Evolutionary conservation across 2,888 invertebrate genomes (phyloP).

Genomic region (Mimachlamys varia): DNA sequence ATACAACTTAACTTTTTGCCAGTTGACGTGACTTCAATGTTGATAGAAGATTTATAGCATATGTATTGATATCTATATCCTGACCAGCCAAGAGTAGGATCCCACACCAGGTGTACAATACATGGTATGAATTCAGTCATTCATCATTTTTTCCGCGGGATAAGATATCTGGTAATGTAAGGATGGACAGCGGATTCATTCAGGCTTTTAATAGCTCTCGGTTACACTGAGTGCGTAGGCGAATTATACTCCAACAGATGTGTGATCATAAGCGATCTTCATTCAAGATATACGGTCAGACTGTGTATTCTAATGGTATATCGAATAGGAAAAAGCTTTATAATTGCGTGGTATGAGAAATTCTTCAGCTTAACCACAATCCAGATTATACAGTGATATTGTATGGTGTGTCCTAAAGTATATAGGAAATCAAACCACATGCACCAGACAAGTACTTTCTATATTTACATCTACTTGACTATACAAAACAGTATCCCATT

Average conservation of each 20-base stretch:
- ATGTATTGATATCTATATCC: neutral
- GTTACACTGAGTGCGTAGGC: conserved; percentile 12
- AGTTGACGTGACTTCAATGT: conserved; percentile 4
- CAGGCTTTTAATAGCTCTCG: neutral
- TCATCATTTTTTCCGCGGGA: neutral
- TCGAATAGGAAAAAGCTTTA: neutral
- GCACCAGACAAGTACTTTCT: conserved; percentile 27
- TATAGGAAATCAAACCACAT: neutral
- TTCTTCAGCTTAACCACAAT: neutral
- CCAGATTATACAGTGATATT: neutral
- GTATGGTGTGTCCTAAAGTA: neutral
- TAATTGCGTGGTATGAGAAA: neutral
- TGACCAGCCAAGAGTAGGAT: neutral
- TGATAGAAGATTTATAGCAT: neutral
- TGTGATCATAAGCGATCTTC: neutral
- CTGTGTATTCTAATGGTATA: neutral
- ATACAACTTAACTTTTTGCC: neutral
- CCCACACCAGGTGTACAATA: neutral
- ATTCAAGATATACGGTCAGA: conserved; percentile 21
- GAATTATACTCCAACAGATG: neutral
- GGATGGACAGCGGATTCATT: conserved; percentile 26
- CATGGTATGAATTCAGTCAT: neutral
- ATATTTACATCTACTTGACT: neutral
- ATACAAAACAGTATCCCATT: neutral
- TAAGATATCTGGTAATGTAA: neutral